Evolutionary conservation across 1,140 invertebrate genomes (phyloP).

Genomic region (Neodiprion fabricii): DNA sequence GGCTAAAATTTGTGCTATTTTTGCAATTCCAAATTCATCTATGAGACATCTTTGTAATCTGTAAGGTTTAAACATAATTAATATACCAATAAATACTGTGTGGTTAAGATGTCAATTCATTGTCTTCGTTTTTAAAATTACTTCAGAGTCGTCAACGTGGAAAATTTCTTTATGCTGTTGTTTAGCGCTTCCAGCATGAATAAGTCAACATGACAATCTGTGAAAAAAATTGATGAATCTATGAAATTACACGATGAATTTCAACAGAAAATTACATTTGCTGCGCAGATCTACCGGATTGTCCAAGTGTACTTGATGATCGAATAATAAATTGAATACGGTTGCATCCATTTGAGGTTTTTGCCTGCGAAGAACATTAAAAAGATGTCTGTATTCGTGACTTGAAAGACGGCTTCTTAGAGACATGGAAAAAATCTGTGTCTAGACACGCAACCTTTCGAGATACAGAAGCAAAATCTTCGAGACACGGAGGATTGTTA

Average conservation of each 20-base stretch:
- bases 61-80: constrained; percentile 16
- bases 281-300: constrained; percentile 22
- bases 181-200: constrained; percentile 32
- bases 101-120: background rate
- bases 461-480: no score
- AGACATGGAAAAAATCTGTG: no score
- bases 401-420: no score
- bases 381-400: no score
- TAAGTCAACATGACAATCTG: constrained; percentile 29
- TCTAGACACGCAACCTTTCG: no score
- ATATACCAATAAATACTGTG: background rate
- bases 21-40: constrained; percentile 36
- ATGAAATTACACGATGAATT: no score
- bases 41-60: constrained; percentile 44
- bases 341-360: background rate
- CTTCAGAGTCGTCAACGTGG: constrained; percentile 33
- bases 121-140: constrained; percentile 15
- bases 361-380: no score
- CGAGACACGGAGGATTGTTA: no score
- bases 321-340: background rate
- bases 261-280: constrained; percentile 23
- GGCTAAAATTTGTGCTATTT: constrained; percentile 37
- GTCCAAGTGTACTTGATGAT: constrained; percentile 19
- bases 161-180: constrained; percentile 30
- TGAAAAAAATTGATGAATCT: background rate